Base-by-base conservation (phyloP, 1,140 invertebrate species). In the Drosophila insularis region DNA sequence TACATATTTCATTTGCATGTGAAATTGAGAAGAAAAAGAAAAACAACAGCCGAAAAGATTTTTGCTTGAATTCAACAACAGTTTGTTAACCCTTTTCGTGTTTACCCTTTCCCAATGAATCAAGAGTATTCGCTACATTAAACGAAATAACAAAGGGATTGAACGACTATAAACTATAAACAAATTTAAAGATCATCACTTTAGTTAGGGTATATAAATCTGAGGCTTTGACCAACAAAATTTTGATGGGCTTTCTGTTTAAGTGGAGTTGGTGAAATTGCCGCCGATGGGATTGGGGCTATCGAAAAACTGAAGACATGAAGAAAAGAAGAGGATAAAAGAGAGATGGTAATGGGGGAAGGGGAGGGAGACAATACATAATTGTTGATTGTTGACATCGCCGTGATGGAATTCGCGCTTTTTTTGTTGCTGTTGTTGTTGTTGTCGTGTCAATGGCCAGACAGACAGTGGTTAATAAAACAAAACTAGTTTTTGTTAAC, bases 401-500 rank as follows among this genome's bases (percentile, higher is more conserved):
- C 35, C 50, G 43, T 40, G 43, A 63, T 63, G 79, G 62, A 81
- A 82, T 70, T 65, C 50, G 64, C 23, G 54, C 31, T 32, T 46
- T 78, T 71, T 74, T 77, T 40, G 61, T 43, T 69, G 68, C 40
- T 55, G 69, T 43, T 19, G 40, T 21, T 11, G 8, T 8, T 46
- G 14, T 17, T 46, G 43, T 4, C 55, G 72, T 61, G 74, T 76
- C 74, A 73, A 73, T 69, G 74, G 46, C 74, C 74, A 68, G 61
- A 73, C 55, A 73, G 65, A 23, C 17, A 63, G 37, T 50, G 60
- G 64, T 73, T 62, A 55, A 65, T 60, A 65, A 58, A 8, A 46
- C 21, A 70, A 84, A 85, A 85, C 80, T 73, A 85, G 81, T 85
- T 84, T 77, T 59, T 2, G n/a, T 56, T 40, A 17, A 43, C 43